Evolutionary conservation across 2,797 vertebrate genomes (phyloP).

Genomic region (Acrossocheilus wenchowensis): DNA sequence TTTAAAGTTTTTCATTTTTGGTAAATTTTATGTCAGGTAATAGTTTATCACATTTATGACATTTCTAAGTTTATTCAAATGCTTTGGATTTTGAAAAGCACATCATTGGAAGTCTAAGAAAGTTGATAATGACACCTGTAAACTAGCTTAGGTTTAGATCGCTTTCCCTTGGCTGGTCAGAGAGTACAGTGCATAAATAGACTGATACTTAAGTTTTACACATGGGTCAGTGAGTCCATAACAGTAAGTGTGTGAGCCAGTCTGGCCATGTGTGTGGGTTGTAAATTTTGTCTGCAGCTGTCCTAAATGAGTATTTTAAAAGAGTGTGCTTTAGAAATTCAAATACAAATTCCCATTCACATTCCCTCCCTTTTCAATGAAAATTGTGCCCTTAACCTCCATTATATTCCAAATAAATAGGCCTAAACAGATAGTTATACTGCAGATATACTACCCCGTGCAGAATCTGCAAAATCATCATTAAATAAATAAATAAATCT

Average conservation of each 20-base stretch:
- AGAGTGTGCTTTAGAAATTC: not conserved
- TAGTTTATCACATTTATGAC: not conserved
- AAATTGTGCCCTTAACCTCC: not conserved
- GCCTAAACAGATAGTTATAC: not conserved
- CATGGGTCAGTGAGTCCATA: constrained; percentile 39
- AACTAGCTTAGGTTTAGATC: not conserved
- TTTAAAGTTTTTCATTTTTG: not conserved
- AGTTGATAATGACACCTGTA: not conserved
- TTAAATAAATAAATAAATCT: not conserved
- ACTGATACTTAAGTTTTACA: constrained; percentile 11
- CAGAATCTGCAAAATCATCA: not conserved
- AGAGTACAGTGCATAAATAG: constrained; percentile 27
- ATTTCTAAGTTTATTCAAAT: not conserved
- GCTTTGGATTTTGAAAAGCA: not conserved
- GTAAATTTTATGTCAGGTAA: not conserved
- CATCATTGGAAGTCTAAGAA: not conserved
- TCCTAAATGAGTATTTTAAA: constrained; percentile 36
- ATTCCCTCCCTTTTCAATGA: not conserved
- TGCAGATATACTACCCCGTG: not conserved
- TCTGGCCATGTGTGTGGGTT: constrained; percentile 13
- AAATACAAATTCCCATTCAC: not conserved
- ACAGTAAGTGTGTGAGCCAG: not conserved
- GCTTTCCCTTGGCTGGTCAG: not conserved
- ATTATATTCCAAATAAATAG: not conserved
- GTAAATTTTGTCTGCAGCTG: constrained; percentile 41